phyloP scores from a whole-genome alignment of 1,140 invertebrate genomes.

The Drosophila arawakana region DNA sequence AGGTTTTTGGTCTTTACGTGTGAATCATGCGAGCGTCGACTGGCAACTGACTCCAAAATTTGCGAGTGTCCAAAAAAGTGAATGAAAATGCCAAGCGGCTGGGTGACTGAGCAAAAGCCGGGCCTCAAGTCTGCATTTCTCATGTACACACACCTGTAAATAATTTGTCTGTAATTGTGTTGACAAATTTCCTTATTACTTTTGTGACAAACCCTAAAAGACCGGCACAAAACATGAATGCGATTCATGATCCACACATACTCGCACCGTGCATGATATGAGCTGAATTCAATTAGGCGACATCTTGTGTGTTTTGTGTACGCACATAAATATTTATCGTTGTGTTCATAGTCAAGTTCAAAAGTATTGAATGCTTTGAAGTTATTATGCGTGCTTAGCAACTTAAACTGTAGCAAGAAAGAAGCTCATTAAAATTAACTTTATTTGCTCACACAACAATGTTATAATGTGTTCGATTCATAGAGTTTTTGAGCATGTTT shows the following conservation, averaged over 20 bases:
- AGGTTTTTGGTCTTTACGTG: constrained; percentile 30
- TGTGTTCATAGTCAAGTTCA: constrained; percentile 58
- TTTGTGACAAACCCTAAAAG: constrained; percentile 28
- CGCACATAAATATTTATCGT: constrained; percentile 4
- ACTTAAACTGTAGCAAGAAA: constrained; percentile 34
- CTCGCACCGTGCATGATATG: constrained; percentile 10
- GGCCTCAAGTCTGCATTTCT: constrained; percentile 30
- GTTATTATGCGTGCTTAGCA: constrained; percentile 42
- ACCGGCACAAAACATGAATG: constrained; percentile 17
- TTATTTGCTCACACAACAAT: constrained; percentile 4
- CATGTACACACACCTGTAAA: neutral
- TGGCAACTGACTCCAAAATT: constrained; percentile 51
- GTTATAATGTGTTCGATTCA: neutral
- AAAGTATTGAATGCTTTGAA: constrained; percentile 53
- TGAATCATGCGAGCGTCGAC: constrained; percentile 62
- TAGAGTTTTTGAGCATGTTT: neutral
- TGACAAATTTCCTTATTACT: constrained; percentile 44
- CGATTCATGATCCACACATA: neutral
- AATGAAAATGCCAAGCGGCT: constrained; percentile 41
- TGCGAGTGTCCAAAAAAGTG: constrained; percentile 47
- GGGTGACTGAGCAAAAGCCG: constrained; percentile 38
- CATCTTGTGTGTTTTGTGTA: constrained; percentile 10
- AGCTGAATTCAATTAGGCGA: constrained; percentile 63
- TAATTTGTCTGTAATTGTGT: constrained; percentile 19
- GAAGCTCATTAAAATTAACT: neutral